Evolutionary conservation across 2,113 vertebrate species (phyloP).

Genomic region (Perca fluviatilis): DNA sequence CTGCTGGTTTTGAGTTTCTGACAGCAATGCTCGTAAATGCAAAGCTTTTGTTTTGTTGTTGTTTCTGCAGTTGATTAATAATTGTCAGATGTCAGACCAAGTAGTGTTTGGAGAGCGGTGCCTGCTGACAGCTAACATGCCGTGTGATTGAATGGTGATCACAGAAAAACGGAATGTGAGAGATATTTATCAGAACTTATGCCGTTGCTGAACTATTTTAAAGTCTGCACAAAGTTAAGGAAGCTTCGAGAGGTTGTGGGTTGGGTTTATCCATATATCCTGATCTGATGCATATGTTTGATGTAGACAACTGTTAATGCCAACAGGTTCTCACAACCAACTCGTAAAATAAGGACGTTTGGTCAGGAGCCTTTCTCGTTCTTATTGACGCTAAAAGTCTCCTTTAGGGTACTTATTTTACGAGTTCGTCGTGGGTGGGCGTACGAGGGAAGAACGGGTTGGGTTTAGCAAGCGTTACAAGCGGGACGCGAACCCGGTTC

Average conservation of each 20-base stretch:
- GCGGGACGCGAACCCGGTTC: too few species aligned
- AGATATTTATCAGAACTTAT: constrained; percentile 12
- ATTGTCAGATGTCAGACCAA: constrained; percentile 29
- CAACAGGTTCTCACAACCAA: too few species aligned
- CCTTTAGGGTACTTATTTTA: too few species aligned
- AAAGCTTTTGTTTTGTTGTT: background rate
- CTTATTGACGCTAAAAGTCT: too few species aligned
- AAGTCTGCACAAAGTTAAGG: background rate
- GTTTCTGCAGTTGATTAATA: background rate
- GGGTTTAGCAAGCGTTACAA: too few species aligned
- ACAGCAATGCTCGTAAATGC: background rate
- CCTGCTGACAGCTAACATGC: constrained; percentile 52
- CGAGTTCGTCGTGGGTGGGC: too few species aligned
- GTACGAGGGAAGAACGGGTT: too few species aligned
- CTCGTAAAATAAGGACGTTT: too few species aligned
- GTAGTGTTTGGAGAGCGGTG: constrained; percentile 5
- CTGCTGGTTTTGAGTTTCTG: background rate
- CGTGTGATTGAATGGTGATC: constrained; percentile 40
- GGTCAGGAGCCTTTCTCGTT: too few species aligned
- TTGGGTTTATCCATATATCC: background rate
- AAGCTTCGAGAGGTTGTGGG: background rate
- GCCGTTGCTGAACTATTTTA: background rate
- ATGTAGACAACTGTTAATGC: background rate
- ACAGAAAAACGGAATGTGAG: background rate
- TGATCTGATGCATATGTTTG: background rate